phyloP scores from a whole-genome alignment of 2,888 invertebrate genomes.

The Caenorhabditis imperialis region DNA sequence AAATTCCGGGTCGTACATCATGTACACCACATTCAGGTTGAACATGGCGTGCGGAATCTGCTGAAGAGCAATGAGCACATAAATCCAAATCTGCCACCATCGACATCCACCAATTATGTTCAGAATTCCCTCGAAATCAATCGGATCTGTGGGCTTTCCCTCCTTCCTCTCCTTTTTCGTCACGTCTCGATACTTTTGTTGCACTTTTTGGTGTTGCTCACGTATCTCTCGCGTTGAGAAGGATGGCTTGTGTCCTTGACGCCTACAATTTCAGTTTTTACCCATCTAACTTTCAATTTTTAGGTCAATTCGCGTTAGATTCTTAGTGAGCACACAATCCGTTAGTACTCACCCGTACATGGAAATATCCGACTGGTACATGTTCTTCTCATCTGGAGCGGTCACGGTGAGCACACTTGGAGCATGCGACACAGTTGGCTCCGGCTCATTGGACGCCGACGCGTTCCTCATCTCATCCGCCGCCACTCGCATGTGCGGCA shows the following conservation, averaged over 20 bases:
- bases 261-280: constrained; percentile 18
- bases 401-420: constrained; percentile 53
- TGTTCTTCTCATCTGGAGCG: constrained; percentile 37
- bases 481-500: constrained; percentile 51
- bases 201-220: constrained; percentile 75
- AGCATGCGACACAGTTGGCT: constrained; percentile 45
- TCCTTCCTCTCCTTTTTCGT: constrained; percentile 60
- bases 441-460: constrained; percentile 30
- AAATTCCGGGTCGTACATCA: constrained; percentile 76
- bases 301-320: no score
- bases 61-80: constrained; percentile 77
- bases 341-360: constrained; percentile 55
- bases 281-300: no score
- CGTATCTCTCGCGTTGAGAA: constrained; percentile 73
- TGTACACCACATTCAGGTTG: constrained; percentile 77
- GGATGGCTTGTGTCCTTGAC: constrained; percentile 63
- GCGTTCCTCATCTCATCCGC: constrained; percentile 36
- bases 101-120: constrained; percentile 78
- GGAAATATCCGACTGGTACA: constrained; percentile 56
- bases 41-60: constrained; percentile 78
- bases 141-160: constrained; percentile 75
- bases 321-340: no score
- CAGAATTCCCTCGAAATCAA: constrained; percentile 78
- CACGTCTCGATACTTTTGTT: constrained; percentile 71
- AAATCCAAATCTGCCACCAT: constrained; percentile 78